A percentile compares a stretch with the other conserved stretches of the same genome.
These are phyloP conservation scores for Hirtodrosophila confusa DNA, from an alignment of 2,888 invertebrate genomes.

Conservation along the genomic window DNA sequence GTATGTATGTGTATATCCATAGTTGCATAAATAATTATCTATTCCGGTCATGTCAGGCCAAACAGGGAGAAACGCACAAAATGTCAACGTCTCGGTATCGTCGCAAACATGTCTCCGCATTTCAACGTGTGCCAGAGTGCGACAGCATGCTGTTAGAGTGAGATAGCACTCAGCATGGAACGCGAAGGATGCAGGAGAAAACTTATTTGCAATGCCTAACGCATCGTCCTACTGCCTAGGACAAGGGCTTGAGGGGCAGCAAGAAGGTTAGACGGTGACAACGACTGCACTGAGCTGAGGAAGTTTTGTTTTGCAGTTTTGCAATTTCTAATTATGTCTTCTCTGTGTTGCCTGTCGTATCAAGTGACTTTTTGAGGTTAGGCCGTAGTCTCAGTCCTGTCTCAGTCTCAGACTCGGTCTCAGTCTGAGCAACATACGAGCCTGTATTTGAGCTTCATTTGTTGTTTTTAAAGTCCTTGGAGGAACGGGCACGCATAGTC, in stretches of 20 bases:
- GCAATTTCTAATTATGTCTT: slow-evolving; percentile 70
- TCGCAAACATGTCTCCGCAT: slow-evolving; percentile 38
- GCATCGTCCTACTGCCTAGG: slow-evolving; percentile 28
- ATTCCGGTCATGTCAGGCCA: slow-evolving; percentile 76
- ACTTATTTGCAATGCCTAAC: slow-evolving; percentile 64
- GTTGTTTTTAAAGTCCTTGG: slow-evolving; percentile 26
- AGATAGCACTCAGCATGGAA: background rate
- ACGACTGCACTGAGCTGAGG: slow-evolving; percentile 11
- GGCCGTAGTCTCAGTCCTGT: slow-evolving; percentile 4
- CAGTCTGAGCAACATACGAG: background rate
- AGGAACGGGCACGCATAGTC: slow-evolving; percentile 6
- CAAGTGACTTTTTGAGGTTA: slow-evolving; percentile 67
- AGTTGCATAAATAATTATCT: slow-evolving; percentile 71
- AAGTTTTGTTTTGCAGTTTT: slow-evolving; percentile 60
- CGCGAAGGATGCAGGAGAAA: slow-evolving; percentile 42
- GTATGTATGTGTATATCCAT: slow-evolving; percentile 9
- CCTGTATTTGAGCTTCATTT: slow-evolving; percentile 49
- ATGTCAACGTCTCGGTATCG: slow-evolving; percentile 70
- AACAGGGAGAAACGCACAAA: slow-evolving; percentile 55
- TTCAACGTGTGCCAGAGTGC: background rate
- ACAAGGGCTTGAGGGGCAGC: background rate
- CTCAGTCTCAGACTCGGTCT: background rate
- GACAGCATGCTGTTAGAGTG: slow-evolving; percentile 3
- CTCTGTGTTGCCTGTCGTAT: slow-evolving; percentile 21
- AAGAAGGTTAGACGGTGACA: slow-evolving; percentile 1